Percentiles rank a stretch among this genome's conserved stretches.
These are phyloP conservation scores for Notarius lentiginosus DNA, from an alignment of 2,113 vertebrate genomes.

Conservation along the genomic window DNA sequence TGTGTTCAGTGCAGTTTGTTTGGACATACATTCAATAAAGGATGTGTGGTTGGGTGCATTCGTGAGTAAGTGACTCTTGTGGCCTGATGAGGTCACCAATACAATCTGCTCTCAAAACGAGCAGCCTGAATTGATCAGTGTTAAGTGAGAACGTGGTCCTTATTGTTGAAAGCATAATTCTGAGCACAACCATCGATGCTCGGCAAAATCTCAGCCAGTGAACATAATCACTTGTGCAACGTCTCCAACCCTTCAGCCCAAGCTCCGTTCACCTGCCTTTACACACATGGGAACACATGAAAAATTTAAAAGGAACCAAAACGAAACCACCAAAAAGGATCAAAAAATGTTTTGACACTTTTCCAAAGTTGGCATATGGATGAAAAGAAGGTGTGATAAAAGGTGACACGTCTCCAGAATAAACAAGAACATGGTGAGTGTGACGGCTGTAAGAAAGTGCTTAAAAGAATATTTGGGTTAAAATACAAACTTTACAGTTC, in stretches of 20 bases:
- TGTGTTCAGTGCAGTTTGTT: background rate
- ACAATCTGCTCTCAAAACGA: background rate
- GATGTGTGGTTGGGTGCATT: background rate
- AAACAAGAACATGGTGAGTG: background rate
- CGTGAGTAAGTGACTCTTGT: background rate
- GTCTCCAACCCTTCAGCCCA: background rate
- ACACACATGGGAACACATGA: background rate
- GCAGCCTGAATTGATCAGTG: background rate
- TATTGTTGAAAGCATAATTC: background rate
- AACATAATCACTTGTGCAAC: background rate
- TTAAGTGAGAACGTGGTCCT: background rate
- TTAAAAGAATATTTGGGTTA: background rate
- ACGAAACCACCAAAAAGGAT: background rate
- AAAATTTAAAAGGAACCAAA: background rate
- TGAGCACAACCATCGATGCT: background rate
- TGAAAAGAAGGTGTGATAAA: background rate
- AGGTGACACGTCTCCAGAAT: background rate
- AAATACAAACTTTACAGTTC: background rate
- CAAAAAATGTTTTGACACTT: background rate
- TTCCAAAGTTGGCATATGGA: background rate
- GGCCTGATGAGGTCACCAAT: background rate
- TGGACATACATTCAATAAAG: background rate
- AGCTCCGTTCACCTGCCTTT: background rate
- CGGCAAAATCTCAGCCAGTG: too few species aligned
- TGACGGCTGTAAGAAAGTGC: background rate